Evolutionary conservation across 2,888 invertebrate species (phyloP).

Genomic region (Erebia ligea): DNA sequence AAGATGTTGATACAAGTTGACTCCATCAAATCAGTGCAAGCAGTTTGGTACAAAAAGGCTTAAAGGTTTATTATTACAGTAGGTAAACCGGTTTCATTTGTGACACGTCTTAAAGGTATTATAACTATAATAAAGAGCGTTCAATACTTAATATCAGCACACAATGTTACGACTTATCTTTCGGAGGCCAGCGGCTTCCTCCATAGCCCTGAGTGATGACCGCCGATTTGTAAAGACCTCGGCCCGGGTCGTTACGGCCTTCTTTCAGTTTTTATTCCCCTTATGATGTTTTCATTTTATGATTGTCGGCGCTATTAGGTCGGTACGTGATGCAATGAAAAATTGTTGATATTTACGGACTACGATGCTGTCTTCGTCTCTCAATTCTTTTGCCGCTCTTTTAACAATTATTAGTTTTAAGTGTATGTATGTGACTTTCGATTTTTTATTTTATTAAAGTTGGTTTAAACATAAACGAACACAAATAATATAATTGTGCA

Average conservation of each 20-base stretch:
- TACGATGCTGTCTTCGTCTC: constrained; percentile 23
- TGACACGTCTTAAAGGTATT: constrained; percentile 49
- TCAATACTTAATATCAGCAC: constrained; percentile 59
- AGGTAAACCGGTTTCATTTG: not conserved
- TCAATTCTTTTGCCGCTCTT: constrained; percentile 7
- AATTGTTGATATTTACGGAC: constrained; percentile 49
- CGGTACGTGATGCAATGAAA: constrained; percentile 64
- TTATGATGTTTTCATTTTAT: constrained; percentile 79
- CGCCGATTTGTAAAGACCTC: constrained; percentile 78
- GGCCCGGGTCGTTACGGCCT: constrained; percentile 70
- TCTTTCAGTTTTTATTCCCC: constrained; percentile 79
- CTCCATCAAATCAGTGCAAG: too few species aligned
- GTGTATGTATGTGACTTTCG: too few species aligned
- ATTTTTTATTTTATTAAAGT: too few species aligned
- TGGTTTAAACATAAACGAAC: too few species aligned
- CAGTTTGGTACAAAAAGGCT: too few species aligned
- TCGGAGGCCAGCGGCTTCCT: constrained; percentile 60
- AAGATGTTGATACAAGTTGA: too few species aligned
- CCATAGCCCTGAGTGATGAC: constrained; percentile 78
- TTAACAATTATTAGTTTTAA: not conserved
- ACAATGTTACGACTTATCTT: constrained; percentile 78
- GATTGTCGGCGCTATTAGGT: constrained; percentile 72
- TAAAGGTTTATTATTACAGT: too few species aligned
- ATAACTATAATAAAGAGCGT: constrained; percentile 57
- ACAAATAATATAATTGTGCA: too few species aligned